Evolutionary conservation across 1,140 invertebrate species (phyloP).

Genomic region (Drosophila mauritiana): DNA sequence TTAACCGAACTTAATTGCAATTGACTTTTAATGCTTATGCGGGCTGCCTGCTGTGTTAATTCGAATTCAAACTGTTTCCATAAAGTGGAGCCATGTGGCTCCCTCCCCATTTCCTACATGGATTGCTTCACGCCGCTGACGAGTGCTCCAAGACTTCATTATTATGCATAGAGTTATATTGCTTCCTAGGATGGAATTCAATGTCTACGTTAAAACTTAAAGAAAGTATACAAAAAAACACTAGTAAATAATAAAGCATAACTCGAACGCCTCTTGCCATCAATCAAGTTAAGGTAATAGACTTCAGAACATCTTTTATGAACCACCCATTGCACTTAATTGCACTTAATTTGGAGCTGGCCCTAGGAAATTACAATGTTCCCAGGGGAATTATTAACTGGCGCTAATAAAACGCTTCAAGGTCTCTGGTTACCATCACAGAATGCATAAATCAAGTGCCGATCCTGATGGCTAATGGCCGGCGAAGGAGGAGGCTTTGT

Average conservation of each 20-base stretch:
- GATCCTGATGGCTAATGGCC: conserved; percentile 60
- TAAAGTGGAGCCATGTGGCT: conserved; percentile 57
- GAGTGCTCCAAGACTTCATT: conserved; percentile 31
- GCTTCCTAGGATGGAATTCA: background rate
- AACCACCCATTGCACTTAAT: conserved; percentile 9
- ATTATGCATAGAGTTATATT: background rate
- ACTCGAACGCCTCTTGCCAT: background rate
- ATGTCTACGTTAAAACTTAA: background rate
- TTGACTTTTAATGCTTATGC: conserved; percentile 76
- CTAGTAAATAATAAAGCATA: too few relatives aligned
- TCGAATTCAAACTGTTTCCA: conserved; percentile 79
- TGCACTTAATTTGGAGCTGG: background rate
- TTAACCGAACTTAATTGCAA: conserved; percentile 76
- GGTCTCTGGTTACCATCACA: conserved; percentile 52
- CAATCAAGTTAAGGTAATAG: conserved; percentile 13
- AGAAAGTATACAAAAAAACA: too few relatives aligned
- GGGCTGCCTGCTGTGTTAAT: conserved; percentile 74
- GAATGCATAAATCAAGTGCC: conserved; percentile 70
- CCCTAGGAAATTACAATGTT: conserved; percentile 5
- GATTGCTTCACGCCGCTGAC: conserved; percentile 38
- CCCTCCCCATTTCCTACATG: conserved; percentile 14
- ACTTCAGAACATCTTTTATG: conserved; percentile 1
- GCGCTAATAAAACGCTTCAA: conserved; percentile 52
- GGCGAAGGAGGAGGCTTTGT: conserved; percentile 48
- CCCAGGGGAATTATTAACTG: conserved; percentile 44